Evolutionary conservation across 92 coral and sea anemone genomes (phyloP).

Genomic region (Chrysogorgia sp.): DNA sequence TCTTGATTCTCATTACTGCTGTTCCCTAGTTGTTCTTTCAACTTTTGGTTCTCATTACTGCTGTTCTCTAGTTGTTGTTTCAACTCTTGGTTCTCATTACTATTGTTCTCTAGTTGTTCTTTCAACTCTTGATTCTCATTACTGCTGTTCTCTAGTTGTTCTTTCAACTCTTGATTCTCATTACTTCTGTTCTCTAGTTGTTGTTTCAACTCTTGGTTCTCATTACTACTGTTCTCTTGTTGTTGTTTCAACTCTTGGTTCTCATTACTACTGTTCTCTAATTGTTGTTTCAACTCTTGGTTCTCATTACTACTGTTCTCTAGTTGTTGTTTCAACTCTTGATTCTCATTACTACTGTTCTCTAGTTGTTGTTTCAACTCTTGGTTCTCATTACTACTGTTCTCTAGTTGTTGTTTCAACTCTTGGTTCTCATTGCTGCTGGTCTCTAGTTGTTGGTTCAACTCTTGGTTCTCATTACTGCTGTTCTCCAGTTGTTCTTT

Average conservation of each 20-base stretch:
- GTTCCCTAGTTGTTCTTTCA: background rate
- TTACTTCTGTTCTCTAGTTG: background rate
- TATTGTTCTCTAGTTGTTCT: background rate
- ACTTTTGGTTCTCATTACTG: background rate
- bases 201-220: background rate
- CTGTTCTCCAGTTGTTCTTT: background rate
- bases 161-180: background rate
- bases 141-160: background rate
- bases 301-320: conserved; percentile 12
- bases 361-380: background rate
- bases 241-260: background rate
- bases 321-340: conserved; percentile 52
- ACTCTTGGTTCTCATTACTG: background rate
- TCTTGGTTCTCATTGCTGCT: background rate
- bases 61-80: conserved; percentile 1
- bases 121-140: background rate
- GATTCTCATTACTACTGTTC: conserved; percentile 57
- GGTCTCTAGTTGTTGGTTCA: background rate
- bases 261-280: background rate
- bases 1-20: background rate
- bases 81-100: conserved; percentile 9
- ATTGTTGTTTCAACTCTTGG: conserved; percentile 1
- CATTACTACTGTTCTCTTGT: background rate
- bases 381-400: conserved; percentile 34
- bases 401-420: conserved; percentile 19